Base-by-base conservation (phyloP, 1,140 invertebrate genomes). In the Maconellicoccus hirsutus region DNA sequence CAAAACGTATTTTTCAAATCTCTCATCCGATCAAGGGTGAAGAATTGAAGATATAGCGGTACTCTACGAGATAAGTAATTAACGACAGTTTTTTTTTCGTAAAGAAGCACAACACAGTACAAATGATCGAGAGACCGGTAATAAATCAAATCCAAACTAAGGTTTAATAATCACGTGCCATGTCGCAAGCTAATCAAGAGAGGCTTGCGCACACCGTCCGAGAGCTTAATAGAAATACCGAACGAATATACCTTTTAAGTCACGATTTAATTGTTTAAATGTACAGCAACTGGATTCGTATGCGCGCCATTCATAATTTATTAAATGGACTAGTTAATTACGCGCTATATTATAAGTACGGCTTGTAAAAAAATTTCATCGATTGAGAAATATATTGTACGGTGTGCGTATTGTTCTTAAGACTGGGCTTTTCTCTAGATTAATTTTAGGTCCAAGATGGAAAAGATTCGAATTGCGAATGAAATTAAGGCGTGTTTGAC, bases 131-230 rank as follows among this genome's bases (percentile, higher is more conserved):
- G 10, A 52, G 4, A 52, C 42, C 42, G 42, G 42, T 52, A 52
- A 52, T 52, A 52, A 52, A 52, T 52, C 42, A 52, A 52, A 52
- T 52, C 42, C n/a, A 14, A 52, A 52, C 42, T 52, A 52, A 52
- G 42, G 42, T 52, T 52, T 52, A 8, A 52, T 8, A 52, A 52
- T 52, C 42, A 52, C 42, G 42, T 52, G 42, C 42, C 42, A 52
- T 52, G 42, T 52, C 42, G 42, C 42, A 52, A 52, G 42, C 42
- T 52, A 52, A 52, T 52, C 42, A 52, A 52, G 42, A 52, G 42
- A 52, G 42, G 42, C 29, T 33, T 52, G 42, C 42, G 42, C 42
- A 3, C 3, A 19, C 10, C 42, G 42, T 16, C n/a, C 42, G 42
- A 52, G 42, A 52, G n/a, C 42, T 16, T 52, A 52, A 52, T 33